Evolutionary conservation across 2,888 invertebrate species (phyloP), one percentile per base, ranked within the genome.

Genomic region (Pardosa pseudoannulata): DNA sequence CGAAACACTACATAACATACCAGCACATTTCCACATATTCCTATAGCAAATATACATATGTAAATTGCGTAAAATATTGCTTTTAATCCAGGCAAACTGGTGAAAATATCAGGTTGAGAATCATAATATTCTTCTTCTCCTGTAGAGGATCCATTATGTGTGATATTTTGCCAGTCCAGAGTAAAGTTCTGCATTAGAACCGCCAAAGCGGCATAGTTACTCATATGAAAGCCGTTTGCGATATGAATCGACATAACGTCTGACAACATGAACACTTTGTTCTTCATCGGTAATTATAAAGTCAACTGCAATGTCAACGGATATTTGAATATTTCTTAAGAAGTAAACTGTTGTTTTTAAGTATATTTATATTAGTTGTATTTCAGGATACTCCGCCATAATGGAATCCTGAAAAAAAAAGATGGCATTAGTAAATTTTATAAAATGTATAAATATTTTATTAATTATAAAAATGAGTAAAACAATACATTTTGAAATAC

Each of bases 1-100:
- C 97, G 93, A 41, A 96, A 94, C 6, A 99, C 98, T n/a, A 99
- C 98, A 91, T 95, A 98, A 91, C 97, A 97, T 29, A 99, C 98
- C 27, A 99, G 93, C 0, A 95, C 93, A 92, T 98, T 98, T 0
- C 98, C 98, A 90, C 96, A 94, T 0, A 97, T 93, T 3, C 99
- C 99, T 56, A 98, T 93, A 0, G 96, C 93, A 91, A 98, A 99
- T 85, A 97, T 96, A 9, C 94, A 92, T 3, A 94, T 93, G 91
- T 97, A 97, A 32, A 96, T 92, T 78, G 95, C 92, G 90, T 94
- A 95, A 91, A 96, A 96, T 67, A 95, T 92, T 7, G 94, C 93
- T 92, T 96, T 96, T 5, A 96, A 94, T 1, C 93, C 91, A 0
- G 88, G 87, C 28, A 87, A 71, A 41, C 31, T 50, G 36, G 70